A percentile compares a stretch with the other conserved stretches of the same genome.
Evolutionary conservation across 2,113 vertebrate species (phyloP).

Genomic region (Terrapene triunguis): DNA sequence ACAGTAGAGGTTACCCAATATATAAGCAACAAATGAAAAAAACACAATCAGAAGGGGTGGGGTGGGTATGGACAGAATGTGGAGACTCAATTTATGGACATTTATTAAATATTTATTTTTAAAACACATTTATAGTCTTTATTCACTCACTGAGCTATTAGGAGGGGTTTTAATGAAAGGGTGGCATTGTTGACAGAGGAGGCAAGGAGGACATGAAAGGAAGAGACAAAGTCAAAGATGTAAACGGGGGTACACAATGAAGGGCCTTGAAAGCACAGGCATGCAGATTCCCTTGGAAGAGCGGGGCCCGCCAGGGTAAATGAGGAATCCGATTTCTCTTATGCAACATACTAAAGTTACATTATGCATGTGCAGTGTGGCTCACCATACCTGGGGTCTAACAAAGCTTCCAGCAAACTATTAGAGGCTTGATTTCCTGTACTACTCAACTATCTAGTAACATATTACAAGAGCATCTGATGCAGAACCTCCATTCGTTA

Average conservation of each 20-base stretch:
- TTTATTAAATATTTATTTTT: not conserved
- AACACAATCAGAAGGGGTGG: not conserved
- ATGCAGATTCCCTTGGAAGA: not conserved
- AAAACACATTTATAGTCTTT: not conserved
- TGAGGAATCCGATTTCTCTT: not conserved
- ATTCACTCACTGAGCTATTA: not conserved
- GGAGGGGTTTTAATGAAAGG: not conserved
- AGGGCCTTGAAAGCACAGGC: not conserved
- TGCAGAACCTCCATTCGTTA: not conserved
- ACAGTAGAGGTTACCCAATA: not conserved
- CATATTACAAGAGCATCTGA: not conserved
- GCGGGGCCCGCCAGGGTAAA: not conserved
- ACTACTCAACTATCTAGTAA: not conserved
- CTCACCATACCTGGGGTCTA: not conserved
- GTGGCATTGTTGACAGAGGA: not conserved
- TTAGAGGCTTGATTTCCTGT: not conserved
- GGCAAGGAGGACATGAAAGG: not conserved
- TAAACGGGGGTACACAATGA: not conserved
- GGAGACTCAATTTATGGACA: not conserved
- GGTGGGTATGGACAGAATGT: not conserved
- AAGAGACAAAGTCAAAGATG: not conserved
- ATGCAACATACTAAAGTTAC: not conserved
- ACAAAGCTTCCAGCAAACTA: not conserved
- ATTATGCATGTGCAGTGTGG: not conserved
- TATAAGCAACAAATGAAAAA: not conserved